phyloP scores from a whole-genome alignment of 2,113 vertebrate genomes.

The Paraplagusia blochii region DNA sequence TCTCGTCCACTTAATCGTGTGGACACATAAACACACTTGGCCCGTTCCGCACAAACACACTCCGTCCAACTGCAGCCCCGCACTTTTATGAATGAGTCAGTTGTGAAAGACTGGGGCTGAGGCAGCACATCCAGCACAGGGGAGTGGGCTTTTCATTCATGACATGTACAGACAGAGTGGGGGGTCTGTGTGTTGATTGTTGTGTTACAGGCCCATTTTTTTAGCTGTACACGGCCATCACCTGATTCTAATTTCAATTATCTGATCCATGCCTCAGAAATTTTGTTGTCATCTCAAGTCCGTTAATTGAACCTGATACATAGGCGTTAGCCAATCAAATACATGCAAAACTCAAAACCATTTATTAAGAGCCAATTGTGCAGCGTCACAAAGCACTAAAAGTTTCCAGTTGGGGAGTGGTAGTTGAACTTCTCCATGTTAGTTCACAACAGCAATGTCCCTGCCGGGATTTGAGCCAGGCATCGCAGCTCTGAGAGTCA shows the following conservation, averaged over 20 bases:
- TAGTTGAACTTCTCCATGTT: conserved; percentile 45
- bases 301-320: too few species aligned
- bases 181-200: conserved; percentile 27
- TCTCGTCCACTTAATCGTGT: conserved; percentile 27
- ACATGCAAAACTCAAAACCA: conserved; percentile 8
- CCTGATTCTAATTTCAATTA: background rate
- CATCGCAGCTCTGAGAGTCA: conserved; percentile 45
- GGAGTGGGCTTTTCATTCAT: conserved; percentile 74
- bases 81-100: conserved; percentile 80
- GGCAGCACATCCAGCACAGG: conserved; percentile 70
- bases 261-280: background rate
- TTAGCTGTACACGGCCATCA: conserved; percentile 1
- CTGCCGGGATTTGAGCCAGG: conserved; percentile 49
- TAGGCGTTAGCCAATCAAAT: too few species aligned
- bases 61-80: conserved; percentile 45
- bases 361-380: conserved; percentile 11
- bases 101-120: conserved; percentile 80
- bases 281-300: conserved; percentile 1
- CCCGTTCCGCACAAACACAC: conserved; percentile 31
- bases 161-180: conserved; percentile 8
- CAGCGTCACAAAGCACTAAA: conserved; percentile 33
- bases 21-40: conserved; percentile 38
- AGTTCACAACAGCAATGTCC: conserved; percentile 57
- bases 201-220: background rate
- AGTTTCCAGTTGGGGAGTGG: conserved; percentile 50